Percentiles rank a stretch among this genome's conserved stretches.
These are phyloP conservation scores for Stegastes partitus DNA, from an alignment of 2,113 vertebrate species.

Conservation along the genomic window DNA sequence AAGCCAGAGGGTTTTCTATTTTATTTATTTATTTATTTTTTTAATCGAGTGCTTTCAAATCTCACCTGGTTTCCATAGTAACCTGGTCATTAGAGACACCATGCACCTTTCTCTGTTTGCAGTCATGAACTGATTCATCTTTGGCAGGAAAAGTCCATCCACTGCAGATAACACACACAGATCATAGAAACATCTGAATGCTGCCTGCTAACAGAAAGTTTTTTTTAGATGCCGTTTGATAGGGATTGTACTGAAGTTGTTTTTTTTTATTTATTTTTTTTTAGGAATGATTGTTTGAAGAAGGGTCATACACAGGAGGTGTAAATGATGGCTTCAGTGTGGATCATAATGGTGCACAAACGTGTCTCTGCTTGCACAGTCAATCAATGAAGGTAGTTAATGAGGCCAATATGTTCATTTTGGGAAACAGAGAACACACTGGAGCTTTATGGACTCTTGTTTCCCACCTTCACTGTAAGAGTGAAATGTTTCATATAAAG, in stretches of 20 bases:
- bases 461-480: too few relatives aligned
- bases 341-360: background rate
- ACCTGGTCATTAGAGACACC: constrained; percentile 72
- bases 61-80: constrained; percentile 83
- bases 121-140: constrained; percentile 58
- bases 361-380: background rate
- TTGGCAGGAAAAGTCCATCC: constrained; percentile 26
- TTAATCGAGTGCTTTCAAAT: constrained; percentile 60
- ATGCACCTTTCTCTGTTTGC: constrained; percentile 42
- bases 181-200: constrained; percentile 16
- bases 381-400: background rate
- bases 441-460: background rate
- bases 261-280: background rate
- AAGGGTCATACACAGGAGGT: background rate
- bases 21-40: constrained; percentile 33
- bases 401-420: background rate
- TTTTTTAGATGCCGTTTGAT: background rate
- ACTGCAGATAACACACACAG: background rate
- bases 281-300: background rate
- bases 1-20: constrained; percentile 50
- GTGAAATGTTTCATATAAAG: background rate
- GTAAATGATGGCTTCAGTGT: background rate
- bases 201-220: background rate
- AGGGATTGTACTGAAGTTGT: background rate
- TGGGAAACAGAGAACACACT: background rate